These are phyloP conservation scores for Psix sp. DNA, from an alignment of 1,140 invertebrate species.

Conservation along the genomic window DNA sequence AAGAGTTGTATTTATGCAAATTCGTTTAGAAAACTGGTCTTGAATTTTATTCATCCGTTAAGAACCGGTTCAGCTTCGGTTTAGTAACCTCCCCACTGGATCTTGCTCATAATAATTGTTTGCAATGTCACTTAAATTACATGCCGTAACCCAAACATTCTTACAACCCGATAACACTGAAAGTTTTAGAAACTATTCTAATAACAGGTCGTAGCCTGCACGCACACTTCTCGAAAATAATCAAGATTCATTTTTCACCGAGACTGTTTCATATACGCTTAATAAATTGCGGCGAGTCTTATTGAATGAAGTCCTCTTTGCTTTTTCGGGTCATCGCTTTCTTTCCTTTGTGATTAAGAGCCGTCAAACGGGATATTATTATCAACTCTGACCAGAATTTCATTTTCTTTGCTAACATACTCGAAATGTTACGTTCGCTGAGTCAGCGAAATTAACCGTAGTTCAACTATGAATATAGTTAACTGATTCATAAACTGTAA, in stretches of 20 bases:
- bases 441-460: slow-evolving; percentile 44
- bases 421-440: slow-evolving; percentile 24
- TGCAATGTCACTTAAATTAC: slow-evolving; percentile 54
- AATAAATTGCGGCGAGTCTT: slow-evolving; percentile 8
- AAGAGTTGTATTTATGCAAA: slow-evolving; percentile 40
- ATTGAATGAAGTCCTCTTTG: slow-evolving; percentile 1
- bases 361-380: slow-evolving; percentile 12
- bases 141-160: slow-evolving; percentile 34
- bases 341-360: slow-evolving; percentile 12
- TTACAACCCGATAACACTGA: slow-evolving; percentile 19
- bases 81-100: slow-evolving; percentile 51
- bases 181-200: slow-evolving; percentile 28
- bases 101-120: slow-evolving; percentile 36
- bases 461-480: slow-evolving; percentile 22
- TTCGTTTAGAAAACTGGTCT: slow-evolving; percentile 54
- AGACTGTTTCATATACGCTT: neutral
- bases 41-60: slow-evolving; percentile 44
- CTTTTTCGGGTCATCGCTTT: slow-evolving; percentile 12
- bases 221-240: neutral
- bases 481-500: slow-evolving; percentile 40
- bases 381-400: slow-evolving; percentile 23
- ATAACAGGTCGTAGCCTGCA: slow-evolving; percentile 20
- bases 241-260: slow-evolving; percentile 25
- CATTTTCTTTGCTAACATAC: slow-evolving; percentile 31
- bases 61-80: slow-evolving; percentile 47